Base-by-base conservation (phyloP, 2,797 vertebrate genomes). In the Microcaecilia unicolor region DNA sequence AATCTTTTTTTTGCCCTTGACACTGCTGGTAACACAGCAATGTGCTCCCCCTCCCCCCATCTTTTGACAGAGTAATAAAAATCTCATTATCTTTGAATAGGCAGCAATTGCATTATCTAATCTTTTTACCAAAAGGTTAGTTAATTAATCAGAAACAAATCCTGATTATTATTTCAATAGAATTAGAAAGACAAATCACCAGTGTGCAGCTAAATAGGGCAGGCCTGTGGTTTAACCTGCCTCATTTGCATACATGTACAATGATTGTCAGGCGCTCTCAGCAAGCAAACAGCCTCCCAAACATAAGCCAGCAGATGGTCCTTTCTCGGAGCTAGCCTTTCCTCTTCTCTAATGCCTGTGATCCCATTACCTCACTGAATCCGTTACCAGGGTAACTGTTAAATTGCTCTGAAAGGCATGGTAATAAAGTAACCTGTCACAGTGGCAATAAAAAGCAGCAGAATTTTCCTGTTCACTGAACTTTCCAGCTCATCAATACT, bases 361-460 rank as follows among this genome's bases (percentile, higher is more conserved):
- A 86, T 83, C 80, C 81, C 80, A 85, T 86, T 85, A 85, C 81
- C 74, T 84, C 78, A 76, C 80, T 61, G 76, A 80, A 83, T 83
- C 78, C 63, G 84, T 85, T 86, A 70, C 84, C 83, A 82, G 67
- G 80, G 84, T 74, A 85, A 86, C 81, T 83, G 84, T 67, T 85
- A 85, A 85, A 85, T 84, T 84, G 80, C 80, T 83, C 75, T 80
- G 80, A 83, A 83, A 85, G 80, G 80, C 80, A 82, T 67, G 59
- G 76, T 80, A 84, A 84, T 86, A 84, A 85, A 86, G 76, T 85
- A 85, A 83, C 82, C 79, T 82, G 81, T 86, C 83, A 84, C 76
- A 74, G 23, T 68, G 72, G 76, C 78, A 83, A 80, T 84, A 80
- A n/a, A 83, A 84, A 81, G 81, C 74, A 53, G 74, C 66, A 78